phyloP scores from a whole-genome alignment of 2,113 vertebrate species.

The Saccopteryx leptura region DNA sequence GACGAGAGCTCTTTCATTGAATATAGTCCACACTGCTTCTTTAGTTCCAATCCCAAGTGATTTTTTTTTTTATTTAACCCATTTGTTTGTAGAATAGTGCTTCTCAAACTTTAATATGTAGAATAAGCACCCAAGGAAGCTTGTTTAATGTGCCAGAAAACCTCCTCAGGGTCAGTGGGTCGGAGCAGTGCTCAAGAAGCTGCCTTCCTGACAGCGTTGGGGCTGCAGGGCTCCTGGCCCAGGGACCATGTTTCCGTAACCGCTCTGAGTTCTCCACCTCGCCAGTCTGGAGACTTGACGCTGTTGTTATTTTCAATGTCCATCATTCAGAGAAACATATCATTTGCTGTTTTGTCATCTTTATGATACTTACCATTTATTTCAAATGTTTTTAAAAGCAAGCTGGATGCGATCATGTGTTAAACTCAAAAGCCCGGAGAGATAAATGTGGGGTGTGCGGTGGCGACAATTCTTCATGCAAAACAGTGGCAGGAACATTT shows the following conservation, averaged over 20 bases:
- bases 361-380: constrained; percentile 75
- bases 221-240: not conserved
- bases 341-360: constrained; percentile 16
- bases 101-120: constrained; percentile 4
- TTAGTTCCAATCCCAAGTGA: not conserved
- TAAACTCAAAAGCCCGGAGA: constrained; percentile 99
- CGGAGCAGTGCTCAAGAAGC: not conserved
- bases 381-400: constrained; percentile 92
- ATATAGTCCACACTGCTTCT: not conserved
- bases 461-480: constrained; percentile 99
- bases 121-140: not conserved
- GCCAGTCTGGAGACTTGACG: not conserved
- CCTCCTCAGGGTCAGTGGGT: not conserved
- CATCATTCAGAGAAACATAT: not conserved
- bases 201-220: not conserved
- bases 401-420: constrained; percentile 98
- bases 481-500: constrained; percentile 96
- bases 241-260: not conserved
- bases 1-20: not conserved
- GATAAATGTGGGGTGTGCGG: constrained; percentile 99
- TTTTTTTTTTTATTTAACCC: not conserved
- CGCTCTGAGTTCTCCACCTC: not conserved
- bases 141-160: not conserved
- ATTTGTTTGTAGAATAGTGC: not conserved
- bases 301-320: not conserved